phyloP scores from a whole-genome alignment of 2,113 vertebrate genomes.

The Python bivittatus region DNA sequence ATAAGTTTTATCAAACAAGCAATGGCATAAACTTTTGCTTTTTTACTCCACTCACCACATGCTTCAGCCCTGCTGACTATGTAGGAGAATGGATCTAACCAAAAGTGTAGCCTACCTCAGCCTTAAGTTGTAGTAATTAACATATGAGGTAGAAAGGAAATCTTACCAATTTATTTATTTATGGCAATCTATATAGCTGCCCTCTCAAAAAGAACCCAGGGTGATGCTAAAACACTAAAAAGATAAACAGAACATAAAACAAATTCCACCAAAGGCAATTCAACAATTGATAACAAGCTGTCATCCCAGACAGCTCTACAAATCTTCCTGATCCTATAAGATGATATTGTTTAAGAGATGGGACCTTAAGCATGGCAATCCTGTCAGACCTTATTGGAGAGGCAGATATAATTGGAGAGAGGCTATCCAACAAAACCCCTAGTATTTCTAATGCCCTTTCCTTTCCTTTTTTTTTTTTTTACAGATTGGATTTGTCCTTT shows the following conservation, averaged over 20 bases:
- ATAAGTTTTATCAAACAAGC: neutral
- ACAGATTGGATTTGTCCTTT: slow-evolving; percentile 93
- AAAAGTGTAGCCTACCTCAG: neutral
- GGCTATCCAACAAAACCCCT: neutral
- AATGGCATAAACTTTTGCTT: neutral
- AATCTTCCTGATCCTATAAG: neutral
- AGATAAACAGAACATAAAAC: neutral
- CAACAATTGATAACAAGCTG: neutral
- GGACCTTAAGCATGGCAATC: neutral
- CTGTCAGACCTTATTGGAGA: neutral
- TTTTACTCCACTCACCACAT: neutral
- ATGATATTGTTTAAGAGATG: neutral
- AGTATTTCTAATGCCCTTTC: neutral
- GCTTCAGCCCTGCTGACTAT: neutral
- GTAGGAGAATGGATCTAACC: neutral
- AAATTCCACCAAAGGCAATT: neutral
- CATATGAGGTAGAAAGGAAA: neutral
- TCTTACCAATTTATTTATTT: neutral
- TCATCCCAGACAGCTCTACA: neutral
- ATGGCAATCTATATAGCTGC: neutral
- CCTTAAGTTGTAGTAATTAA: neutral
- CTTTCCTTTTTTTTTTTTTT: slow-evolving; percentile 38
- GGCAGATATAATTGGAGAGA: neutral
- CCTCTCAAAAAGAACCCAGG: neutral
- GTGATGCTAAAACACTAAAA: neutral